Conservation (phyloP, 2,113 vertebrate species). For the Odontophorus gujanensis region DNA sequence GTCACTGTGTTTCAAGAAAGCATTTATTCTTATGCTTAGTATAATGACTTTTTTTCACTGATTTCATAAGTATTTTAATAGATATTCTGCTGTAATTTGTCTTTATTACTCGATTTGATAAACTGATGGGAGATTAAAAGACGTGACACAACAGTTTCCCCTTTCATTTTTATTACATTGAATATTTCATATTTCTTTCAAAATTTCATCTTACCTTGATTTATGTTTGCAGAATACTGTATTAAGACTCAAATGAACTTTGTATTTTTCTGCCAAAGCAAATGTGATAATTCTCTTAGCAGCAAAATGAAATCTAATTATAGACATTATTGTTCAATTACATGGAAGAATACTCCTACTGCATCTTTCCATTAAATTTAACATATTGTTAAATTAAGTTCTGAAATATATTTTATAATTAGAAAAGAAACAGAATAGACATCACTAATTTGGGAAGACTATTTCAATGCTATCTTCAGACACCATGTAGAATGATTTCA, state of each 20-base stretch:
- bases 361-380: not conserved
- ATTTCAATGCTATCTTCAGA: not conserved
- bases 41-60: slow-evolving; percentile 15
- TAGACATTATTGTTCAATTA: not conserved
- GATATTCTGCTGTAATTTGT: not conserved
- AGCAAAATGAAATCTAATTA: slow-evolving; percentile 24
- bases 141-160: not conserved
- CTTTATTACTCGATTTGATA: not conserved
- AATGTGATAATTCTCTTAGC: not conserved
- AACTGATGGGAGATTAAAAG: not conserved
- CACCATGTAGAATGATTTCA: not conserved
- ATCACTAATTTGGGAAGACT: not conserved
- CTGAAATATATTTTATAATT: not conserved
- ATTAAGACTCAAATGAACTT: not conserved
- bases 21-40: not conserved
- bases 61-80: slow-evolving; percentile 8
- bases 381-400: slow-evolving; percentile 17
- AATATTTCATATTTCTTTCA: slow-evolving; percentile 9
- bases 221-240: not conserved
- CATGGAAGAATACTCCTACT: not conserved
- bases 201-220: not conserved
- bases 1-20: not conserved
- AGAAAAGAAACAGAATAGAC: not conserved
- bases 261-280: not conserved
- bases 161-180: not conserved